These are phyloP conservation scores for Coracias cyanogaster DNA, from an alignment of 2,797 vertebrate genomes.

Conservation along the genomic window DNA sequence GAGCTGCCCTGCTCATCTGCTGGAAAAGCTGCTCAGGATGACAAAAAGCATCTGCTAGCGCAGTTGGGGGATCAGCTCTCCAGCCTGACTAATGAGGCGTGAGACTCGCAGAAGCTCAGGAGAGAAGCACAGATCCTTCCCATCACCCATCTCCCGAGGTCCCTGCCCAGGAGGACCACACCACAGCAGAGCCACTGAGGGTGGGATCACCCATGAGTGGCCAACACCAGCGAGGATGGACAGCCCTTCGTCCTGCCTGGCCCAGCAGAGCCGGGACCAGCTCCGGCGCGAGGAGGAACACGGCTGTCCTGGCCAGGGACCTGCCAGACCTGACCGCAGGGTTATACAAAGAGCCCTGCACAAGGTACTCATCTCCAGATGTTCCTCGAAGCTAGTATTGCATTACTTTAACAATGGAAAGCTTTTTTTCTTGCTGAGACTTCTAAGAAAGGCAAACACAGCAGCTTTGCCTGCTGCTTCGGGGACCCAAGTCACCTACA, in stretches of 20 bases:
- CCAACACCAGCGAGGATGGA: background rate
- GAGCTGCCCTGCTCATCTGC: background rate
- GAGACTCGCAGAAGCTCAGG: fast-evolving
- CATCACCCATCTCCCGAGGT: fast-evolving
- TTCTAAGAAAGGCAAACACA: background rate
- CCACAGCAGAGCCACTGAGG: fast-evolving
- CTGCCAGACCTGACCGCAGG: background rate
- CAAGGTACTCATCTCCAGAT: fast-evolving
- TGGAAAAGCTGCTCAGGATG: background rate
- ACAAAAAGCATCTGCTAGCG: background rate
- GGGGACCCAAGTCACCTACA: background rate
- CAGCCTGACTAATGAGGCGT: fast-evolving
- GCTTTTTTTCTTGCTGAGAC: background rate
- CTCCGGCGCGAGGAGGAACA: too few relatives aligned
- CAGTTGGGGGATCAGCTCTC: background rate
- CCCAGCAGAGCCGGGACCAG: background rate
- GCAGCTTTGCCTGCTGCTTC: background rate
- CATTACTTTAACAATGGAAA: fast-evolving
- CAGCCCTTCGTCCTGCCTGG: background rate
- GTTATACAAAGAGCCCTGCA: fast-evolving
- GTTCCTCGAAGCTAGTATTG: background rate
- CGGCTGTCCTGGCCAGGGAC: background rate
- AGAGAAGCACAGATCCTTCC: background rate
- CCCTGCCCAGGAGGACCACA: fast-evolving
- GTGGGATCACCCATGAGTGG: fast-evolving